These are phyloP conservation scores for Platycnemis pennipes DNA, from an alignment of 2,888 invertebrate species.

Conservation along the genomic window DNA sequence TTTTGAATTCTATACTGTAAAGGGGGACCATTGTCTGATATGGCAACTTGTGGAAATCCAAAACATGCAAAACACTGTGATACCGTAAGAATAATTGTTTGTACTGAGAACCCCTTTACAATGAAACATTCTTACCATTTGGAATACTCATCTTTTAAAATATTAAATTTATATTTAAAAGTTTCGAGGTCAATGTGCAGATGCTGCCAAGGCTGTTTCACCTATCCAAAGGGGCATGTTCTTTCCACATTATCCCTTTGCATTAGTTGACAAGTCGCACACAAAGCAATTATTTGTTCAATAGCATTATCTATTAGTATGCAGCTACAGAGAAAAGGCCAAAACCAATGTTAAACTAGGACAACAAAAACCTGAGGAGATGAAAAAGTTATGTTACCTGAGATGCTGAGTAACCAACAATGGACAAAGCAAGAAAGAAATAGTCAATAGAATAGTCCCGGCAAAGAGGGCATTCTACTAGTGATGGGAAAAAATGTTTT, in stretches of 20 bases:
- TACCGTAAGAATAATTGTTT: neutral
- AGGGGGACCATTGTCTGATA: neutral
- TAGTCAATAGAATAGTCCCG: too few species aligned
- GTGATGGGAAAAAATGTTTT: too few species aligned
- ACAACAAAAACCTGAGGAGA: too few species aligned
- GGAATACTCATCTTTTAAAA: neutral
- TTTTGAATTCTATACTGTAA: neutral
- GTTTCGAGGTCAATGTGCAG: neutral
- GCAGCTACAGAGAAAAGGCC: too few species aligned
- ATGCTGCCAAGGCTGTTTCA: neutral
- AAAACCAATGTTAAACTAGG: too few species aligned
- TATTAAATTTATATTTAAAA: neutral
- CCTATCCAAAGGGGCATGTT: neutral
- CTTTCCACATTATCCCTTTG: neutral
- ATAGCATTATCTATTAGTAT: constrained; percentile 70
- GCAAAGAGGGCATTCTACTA: too few species aligned
- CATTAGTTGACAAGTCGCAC: neutral
- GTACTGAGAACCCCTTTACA: neutral
- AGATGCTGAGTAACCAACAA: too few species aligned
- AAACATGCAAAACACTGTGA: neutral
- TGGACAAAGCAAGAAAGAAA: too few species aligned
- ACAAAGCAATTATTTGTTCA: neutral
- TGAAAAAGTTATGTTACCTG: too few species aligned
- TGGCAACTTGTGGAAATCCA: neutral
- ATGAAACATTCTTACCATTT: neutral